These are phyloP conservation scores for Pipistrellus pygmaeus DNA, from an alignment of 2,797 vertebrate species.

Conservation along the genomic window DNA sequence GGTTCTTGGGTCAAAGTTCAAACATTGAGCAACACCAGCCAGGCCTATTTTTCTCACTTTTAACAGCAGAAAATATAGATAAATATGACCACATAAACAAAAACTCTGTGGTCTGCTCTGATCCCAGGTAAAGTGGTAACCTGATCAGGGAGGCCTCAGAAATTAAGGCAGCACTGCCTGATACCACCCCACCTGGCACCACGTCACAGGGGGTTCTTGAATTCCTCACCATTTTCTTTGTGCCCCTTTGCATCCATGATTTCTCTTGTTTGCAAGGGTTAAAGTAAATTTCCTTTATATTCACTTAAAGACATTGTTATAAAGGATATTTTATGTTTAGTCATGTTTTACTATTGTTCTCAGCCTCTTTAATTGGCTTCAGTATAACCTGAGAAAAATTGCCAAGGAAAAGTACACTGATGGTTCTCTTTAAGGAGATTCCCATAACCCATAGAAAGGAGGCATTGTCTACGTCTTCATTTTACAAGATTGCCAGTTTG, in stretches of 20 bases:
- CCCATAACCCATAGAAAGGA: not conserved
- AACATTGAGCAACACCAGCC: not conserved
- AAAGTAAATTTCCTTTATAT: not conserved
- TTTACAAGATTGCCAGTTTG: not conserved
- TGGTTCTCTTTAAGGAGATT: not conserved
- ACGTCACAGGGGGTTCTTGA: fast-evolving
- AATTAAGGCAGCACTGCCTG: fast-evolving
- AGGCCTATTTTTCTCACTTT: not conserved
- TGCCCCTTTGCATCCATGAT: fast-evolving
- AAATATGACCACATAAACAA: not conserved
- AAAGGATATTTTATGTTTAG: not conserved
- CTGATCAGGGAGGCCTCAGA: not conserved
- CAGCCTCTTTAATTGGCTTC: not conserved
- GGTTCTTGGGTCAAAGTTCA: not conserved
- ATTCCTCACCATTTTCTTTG: fast-evolving
- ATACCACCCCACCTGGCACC: not conserved
- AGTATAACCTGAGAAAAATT: not conserved
- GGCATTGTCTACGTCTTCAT: not conserved
- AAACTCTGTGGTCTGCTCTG: not conserved
- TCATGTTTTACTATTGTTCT: not conserved
- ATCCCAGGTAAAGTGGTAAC: no score
- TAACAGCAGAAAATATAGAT: not conserved
- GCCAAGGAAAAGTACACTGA: not conserved
- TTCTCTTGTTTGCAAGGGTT: not conserved
- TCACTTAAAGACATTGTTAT: fast-evolving